Evolutionary conservation across 2,113 vertebrate species (phyloP).

Genomic region (Calidris pygmaea): DNA sequence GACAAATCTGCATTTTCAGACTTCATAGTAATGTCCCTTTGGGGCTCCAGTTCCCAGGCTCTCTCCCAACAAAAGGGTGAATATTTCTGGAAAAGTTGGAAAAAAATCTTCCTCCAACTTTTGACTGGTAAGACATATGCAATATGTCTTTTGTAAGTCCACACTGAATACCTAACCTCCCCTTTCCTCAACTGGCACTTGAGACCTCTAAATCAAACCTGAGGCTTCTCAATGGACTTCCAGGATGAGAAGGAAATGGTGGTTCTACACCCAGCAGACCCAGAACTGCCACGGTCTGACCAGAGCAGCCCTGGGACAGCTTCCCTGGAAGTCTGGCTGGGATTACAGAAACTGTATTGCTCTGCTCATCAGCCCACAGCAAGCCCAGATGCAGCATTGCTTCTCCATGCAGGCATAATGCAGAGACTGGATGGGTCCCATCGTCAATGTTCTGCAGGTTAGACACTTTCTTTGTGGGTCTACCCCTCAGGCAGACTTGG

Average conservation of each 20-base stretch:
- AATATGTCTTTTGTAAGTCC: neutral
- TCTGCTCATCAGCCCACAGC: neutral
- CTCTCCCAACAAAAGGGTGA: neutral
- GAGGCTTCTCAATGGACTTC: rapidly evolving
- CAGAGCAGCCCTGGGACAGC: rapidly evolving
- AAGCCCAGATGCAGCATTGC: neutral
- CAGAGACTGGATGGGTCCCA: neutral
- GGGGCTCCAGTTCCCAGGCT: neutral
- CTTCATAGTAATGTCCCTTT: neutral
- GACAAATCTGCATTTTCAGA: neutral
- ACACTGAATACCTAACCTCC: neutral
- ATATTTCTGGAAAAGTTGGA: neutral
- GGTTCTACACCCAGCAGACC: neutral
- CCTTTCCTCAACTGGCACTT: neutral
- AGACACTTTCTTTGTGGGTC: neutral
- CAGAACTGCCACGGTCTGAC: neutral
- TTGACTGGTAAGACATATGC: neutral
- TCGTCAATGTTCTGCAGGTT: neutral
- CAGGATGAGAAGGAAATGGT: rapidly evolving
- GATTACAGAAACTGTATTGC: neutral
- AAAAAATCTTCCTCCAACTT: neutral
- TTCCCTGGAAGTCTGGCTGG: neutral
- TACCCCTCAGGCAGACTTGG: neutral
- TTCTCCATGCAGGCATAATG: neutral
- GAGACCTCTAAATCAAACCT: neutral